A percentile compares a stretch with the other conserved stretches of the same genome.
Evolutionary conservation across 2,113 vertebrate species (phyloP).

Genomic region (Paraplagusia blochii): DNA sequence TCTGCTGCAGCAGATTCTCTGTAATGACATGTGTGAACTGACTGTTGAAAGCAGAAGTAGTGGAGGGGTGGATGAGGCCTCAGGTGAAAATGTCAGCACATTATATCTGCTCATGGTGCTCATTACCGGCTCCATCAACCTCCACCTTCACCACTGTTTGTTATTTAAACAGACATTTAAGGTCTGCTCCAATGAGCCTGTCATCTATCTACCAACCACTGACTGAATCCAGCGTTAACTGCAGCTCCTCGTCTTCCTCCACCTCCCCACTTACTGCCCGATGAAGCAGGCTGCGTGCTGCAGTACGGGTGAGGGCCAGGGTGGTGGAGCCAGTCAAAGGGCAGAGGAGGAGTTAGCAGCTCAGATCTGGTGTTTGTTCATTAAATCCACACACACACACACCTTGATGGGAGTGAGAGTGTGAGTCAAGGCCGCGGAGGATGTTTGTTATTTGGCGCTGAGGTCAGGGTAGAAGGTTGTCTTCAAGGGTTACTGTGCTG

Average conservation of each 20-base stretch:
- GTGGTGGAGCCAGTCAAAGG: constrained; percentile 19
- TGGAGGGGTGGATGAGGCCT: background rate
- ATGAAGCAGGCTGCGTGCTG: too few species aligned
- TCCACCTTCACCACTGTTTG: constrained; percentile 29
- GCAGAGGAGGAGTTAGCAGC: background rate
- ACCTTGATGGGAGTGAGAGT: constrained; percentile 38
- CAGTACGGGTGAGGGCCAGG: background rate
- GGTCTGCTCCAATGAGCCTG: background rate
- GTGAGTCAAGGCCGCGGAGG: constrained; percentile 10
- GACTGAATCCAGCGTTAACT: too few species aligned
- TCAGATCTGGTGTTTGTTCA: constrained; percentile 31
- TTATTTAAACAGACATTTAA: constrained; percentile 24
- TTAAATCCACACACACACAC: constrained; percentile 21
- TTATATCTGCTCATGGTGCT: constrained; percentile 9
- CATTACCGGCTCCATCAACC: constrained; percentile 19
- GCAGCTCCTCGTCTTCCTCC: too few species aligned
- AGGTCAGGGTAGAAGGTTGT: constrained; percentile 28
- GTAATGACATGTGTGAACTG: constrained; percentile 7
- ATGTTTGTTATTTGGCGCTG: constrained; percentile 17
- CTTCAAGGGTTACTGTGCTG: background rate
- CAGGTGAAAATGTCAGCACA: constrained; percentile 27
- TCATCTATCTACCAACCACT: too few species aligned
- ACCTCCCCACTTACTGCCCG: too few species aligned
- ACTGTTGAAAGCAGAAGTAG: constrained; percentile 1
- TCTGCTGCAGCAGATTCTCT: background rate